Evolutionary conservation across 2,113 vertebrate species (phyloP), one percentile per base, ranked within the genome.

Genomic region (Brachypteracias leptosomus): DNA sequence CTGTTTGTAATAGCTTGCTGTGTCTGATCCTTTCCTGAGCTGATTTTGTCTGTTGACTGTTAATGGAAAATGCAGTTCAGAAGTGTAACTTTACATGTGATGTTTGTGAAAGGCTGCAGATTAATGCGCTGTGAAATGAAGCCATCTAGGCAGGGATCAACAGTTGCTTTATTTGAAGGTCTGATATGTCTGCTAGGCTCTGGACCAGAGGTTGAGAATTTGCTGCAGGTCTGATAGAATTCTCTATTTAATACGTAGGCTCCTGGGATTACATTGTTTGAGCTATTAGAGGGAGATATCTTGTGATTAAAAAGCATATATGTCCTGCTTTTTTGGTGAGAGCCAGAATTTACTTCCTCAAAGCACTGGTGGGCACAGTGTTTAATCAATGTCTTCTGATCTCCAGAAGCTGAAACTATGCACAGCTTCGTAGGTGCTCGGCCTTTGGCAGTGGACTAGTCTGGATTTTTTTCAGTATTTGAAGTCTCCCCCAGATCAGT

Each of bases 31-130:
- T 74, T 88, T 70, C 36, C 63, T 83, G 55, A 73, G 36, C 58
- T 79, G 67, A 29, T 90, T 92, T 90, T 94, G 46, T 80, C 88
- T 74, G 9, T 66, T 93, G 79, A 33, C 79, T 92, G 44, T 76
- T 91, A 90, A 66, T 85, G 71, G 82, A 76, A 95, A 90, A 80
- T 61, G 16, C 54, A 49, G 63, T 90, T 92, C 72, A 81, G 68
- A 91, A 89, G 76, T 90, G 3, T 54, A 66, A 84, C n/a, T 95
- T 92, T 42, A 67, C 66, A 62, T 66, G 72, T 80, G 75, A 17
- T 83, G 51, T 93, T 81, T 92, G 75, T 83, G 79, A 88, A 85
- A 83, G 66, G 67, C 51, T 93, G n/a, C 62, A 46, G 58, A 36
- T 91, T 82, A 86, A 93, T 67, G 58, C 2, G 1, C 85, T 92